Percentiles rank a stretch among this genome's conserved stretches.
Evolutionary conservation across 2,797 vertebrate genomes (phyloP).

Genomic region (Muscicapa striata): DNA sequence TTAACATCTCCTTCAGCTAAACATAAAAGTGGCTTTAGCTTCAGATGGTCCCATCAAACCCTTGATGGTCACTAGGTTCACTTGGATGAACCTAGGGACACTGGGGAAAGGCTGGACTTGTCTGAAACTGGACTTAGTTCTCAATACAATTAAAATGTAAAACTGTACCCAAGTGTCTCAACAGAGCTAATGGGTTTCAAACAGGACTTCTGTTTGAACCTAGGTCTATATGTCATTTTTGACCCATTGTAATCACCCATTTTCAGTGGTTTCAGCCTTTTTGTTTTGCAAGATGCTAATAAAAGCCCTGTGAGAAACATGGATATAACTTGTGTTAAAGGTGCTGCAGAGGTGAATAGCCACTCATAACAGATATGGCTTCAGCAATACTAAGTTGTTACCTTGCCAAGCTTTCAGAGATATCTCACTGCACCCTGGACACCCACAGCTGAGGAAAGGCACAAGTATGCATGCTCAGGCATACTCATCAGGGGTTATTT

Average conservation of each 20-base stretch:
- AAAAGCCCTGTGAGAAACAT: neutral
- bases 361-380: neutral
- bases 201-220: neutral
- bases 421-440: neutral
- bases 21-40: neutral
- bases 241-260: neutral
- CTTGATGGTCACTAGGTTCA: neutral
- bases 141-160: neutral
- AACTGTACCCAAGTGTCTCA: neutral
- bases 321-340: neutral
- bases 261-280: neutral
- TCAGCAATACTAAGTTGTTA: neutral
- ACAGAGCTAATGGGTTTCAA: neutral
- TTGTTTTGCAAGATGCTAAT: neutral
- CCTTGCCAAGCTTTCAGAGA: neutral
- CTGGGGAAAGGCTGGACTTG: neutral
- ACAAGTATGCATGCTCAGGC: neutral
- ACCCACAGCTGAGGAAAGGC: neutral
- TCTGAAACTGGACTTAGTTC: neutral
- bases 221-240: neutral
- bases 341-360: neutral
- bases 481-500: neutral
- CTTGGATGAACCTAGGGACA: neutral
- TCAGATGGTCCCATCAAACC: neutral
- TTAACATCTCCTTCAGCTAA: neutral